These are phyloP conservation scores for Fulmarus glacialis DNA, from an alignment of 2,113 vertebrate genomes.

Conservation along the genomic window DNA sequence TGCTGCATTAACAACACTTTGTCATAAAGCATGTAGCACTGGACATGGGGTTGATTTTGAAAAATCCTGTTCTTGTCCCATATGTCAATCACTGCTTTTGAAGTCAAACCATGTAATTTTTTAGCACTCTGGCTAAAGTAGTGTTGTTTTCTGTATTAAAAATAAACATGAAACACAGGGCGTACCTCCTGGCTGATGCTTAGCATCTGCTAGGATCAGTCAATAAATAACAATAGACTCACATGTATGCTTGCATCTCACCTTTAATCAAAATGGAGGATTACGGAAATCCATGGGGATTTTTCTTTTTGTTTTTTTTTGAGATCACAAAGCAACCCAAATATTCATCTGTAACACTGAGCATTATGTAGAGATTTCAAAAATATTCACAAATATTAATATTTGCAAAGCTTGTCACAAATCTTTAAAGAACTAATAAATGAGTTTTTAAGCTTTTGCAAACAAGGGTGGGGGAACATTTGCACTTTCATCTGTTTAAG, in stretches of 20 bases:
- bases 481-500: constrained; percentile 10
- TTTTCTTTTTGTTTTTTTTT: not conserved
- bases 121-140: not conserved
- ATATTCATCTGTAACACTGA: not conserved
- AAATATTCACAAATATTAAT: constrained; percentile 49
- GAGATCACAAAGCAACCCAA: not conserved
- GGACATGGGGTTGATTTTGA: not conserved
- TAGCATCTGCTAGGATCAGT: not conserved
- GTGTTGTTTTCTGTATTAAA: not conserved
- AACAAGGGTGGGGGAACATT: not conserved
- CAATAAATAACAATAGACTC: not conserved
- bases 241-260: not conserved
- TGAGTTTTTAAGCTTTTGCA: constrained; percentile 52
- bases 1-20: not conserved
- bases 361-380: constrained; percentile 31
- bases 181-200: not conserved
- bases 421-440: constrained; percentile 32
- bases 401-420: constrained; percentile 7
- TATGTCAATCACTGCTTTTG: not conserved
- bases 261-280: constrained; percentile 32
- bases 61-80: not conserved
- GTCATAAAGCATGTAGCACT: not conserved
- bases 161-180: not conserved
- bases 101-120: not conserved
- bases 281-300: not conserved